A percentile compares a stretch with the other conserved stretches of the same genome.
These are phyloP conservation scores for Anastrepha ludens DNA, from an alignment of 1,140 invertebrate species.

Conservation along the genomic window DNA sequence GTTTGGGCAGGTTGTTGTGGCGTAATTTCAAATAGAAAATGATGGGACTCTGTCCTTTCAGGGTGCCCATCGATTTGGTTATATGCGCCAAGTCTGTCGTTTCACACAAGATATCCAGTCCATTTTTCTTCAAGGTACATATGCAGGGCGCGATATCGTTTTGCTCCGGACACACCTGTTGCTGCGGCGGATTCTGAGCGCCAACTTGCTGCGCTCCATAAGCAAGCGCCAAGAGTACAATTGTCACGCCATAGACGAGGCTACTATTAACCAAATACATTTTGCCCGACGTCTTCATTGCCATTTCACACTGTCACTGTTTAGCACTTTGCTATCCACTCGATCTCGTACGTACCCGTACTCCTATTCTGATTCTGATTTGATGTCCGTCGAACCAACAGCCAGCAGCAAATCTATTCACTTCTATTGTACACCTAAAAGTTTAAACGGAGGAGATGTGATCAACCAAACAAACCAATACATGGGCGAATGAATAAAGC, in stretches of 20 bases:
- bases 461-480: constrained; percentile 2
- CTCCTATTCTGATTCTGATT: neutral
- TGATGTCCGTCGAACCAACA: neutral
- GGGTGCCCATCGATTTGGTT: constrained; percentile 81
- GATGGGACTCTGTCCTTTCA: constrained; percentile 84
- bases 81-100: constrained; percentile 85
- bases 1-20: constrained; percentile 87
- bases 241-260: neutral
- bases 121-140: constrained; percentile 89
- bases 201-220: constrained; percentile 56
- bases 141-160: constrained; percentile 85
- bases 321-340: neutral
- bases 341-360: neutral
- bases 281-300: neutral
- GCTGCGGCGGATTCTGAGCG: constrained; percentile 61
- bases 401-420: neutral
- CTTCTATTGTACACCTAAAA: constrained; percentile 34
- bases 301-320: constrained; percentile 36
- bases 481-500: constrained; percentile 1
- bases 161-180: constrained; percentile 83
- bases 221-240: neutral
- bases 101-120: constrained; percentile 90
- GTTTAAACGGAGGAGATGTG: neutral
- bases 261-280: neutral
- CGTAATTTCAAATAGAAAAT: constrained; percentile 91